These are phyloP conservation scores for Aurelia aurita complex sp. Pacific DNA, from an alignment of 30 jellyfish, hydroid and myxozoan species.

Conservation along the genomic window DNA sequence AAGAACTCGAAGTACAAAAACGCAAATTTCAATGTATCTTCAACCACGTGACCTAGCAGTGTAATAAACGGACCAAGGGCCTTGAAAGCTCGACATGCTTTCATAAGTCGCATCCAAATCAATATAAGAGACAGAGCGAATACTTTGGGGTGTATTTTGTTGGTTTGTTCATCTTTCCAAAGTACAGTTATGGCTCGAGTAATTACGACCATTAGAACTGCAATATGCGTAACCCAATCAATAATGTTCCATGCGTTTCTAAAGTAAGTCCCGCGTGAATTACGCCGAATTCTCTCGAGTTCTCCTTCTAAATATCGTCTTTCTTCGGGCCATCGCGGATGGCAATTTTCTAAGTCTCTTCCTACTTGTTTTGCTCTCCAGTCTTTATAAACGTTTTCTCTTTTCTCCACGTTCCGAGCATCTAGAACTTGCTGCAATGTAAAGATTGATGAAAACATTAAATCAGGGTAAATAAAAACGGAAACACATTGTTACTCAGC, in stretches of 20 bases:
- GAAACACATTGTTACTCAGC: too few species aligned
- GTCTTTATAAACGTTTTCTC: conserved; percentile 83
- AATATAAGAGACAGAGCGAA: conserved; percentile 88
- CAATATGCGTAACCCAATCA: conserved; percentile 90
- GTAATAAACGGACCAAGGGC: conserved; percentile 99
- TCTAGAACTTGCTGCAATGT: conserved; percentile 90
- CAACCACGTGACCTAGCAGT: conserved; percentile 96
- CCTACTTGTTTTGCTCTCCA: conserved; percentile 96
- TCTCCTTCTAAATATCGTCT: conserved; percentile 89
- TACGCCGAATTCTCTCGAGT: conserved; percentile 78
- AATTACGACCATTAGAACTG: conserved; percentile 80
- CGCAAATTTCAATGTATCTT: conserved; percentile 94
- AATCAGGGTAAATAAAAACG: too few species aligned
- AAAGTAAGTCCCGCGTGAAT: conserved; percentile 84
- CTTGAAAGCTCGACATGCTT: conserved; percentile 89
- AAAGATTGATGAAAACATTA: not conserved
- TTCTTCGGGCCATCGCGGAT: conserved; percentile 99
- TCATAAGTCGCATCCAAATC: conserved; percentile 96
- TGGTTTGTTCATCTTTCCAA: conserved; percentile 48
- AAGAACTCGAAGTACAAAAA: conserved; percentile 95
- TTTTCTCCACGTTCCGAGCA: conserved; percentile 83
- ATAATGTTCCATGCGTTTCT: conserved; percentile 97
- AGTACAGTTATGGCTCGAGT: conserved; percentile 80
- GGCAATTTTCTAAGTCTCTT: conserved; percentile 92
- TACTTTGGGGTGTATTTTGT: conserved; percentile 79